Evolutionary conservation across 2,113 vertebrate species (phyloP).

Genomic region (Cygnus atratus): DNA sequence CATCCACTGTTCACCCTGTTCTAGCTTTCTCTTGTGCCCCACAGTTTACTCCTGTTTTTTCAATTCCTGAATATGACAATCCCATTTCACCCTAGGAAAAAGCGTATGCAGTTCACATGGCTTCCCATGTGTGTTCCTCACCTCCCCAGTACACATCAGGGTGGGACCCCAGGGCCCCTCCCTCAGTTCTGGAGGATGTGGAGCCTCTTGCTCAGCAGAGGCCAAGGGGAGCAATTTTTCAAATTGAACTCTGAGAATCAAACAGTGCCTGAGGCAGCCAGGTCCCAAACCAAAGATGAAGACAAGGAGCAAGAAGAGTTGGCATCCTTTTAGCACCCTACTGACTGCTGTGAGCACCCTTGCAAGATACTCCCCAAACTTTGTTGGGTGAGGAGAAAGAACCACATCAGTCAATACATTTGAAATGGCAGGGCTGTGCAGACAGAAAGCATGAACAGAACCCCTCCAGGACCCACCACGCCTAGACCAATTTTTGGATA

Average conservation of each 20-base stretch:
- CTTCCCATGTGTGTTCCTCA: not conserved
- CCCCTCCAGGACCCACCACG: not conserved
- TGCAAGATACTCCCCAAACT: not conserved
- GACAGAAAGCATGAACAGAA: not conserved
- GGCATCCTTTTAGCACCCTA: not conserved
- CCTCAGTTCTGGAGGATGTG: not conserved
- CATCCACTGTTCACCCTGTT: not conserved
- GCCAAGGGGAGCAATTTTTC: not conserved
- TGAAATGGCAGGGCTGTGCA: not conserved
- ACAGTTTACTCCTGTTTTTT: not conserved
- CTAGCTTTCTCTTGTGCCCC: not conserved
- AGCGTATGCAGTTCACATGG: not conserved
- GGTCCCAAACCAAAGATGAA: not conserved
- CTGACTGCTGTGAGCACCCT: fast-evolving
- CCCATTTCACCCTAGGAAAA: not conserved
- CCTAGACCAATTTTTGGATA: not conserved
- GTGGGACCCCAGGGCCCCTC: not conserved
- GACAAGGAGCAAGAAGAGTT: not conserved
- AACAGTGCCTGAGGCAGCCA: not conserved
- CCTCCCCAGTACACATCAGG: not conserved
- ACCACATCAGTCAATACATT: fast-evolving
- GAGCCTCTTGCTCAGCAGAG: not conserved
- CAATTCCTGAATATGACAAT: not conserved
- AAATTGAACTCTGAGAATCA: not conserved
- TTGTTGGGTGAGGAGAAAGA: not conserved